phyloP scores from a whole-genome alignment of 2,113 vertebrate genomes.

The Oryzias woworae region DNA sequence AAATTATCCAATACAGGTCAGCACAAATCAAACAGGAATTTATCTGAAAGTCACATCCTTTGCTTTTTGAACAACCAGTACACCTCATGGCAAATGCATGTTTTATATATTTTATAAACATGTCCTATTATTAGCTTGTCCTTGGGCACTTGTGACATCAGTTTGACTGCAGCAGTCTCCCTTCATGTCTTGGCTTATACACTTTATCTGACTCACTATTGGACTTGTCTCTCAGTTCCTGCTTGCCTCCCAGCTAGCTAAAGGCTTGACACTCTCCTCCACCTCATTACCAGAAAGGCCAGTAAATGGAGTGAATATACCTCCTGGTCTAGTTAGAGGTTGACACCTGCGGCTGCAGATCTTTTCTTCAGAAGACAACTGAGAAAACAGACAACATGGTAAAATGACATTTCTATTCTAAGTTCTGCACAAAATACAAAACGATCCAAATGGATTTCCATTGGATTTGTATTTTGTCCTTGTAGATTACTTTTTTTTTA shows the following conservation, averaged over 20 bases:
- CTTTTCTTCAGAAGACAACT: constrained; percentile 39
- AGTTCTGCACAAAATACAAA: constrained; percentile 27
- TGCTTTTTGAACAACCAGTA: constrained; percentile 44
- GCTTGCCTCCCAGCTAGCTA: constrained; percentile 65
- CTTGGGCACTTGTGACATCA: constrained; percentile 68
- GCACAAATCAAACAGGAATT: not conserved
- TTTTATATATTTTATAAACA: constrained; percentile 61
- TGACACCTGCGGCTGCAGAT: constrained; percentile 59
- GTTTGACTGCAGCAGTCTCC: constrained; percentile 66
- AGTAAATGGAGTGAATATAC: constrained; percentile 57
- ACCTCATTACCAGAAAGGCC: constrained; percentile 69
- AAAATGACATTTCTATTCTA: constrained; percentile 30
- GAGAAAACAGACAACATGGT: constrained; percentile 43
- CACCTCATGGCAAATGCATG: constrained; percentile 35
- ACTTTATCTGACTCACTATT: constrained; percentile 73
- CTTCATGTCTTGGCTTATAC: constrained; percentile 66
- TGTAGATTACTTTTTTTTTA: no score
- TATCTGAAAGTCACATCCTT: not conserved
- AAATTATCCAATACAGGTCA: constrained; percentile 1
- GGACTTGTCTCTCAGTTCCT: constrained; percentile 17
- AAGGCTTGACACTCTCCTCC: constrained; percentile 61
- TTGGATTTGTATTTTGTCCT: constrained; percentile 12
- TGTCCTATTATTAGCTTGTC: constrained; percentile 73
- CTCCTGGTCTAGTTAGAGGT: constrained; percentile 64
- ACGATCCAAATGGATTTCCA: constrained; percentile 25